These are phyloP conservation scores for Caenorhabditis sp. DNA, from an alignment of 2,888 invertebrate genomes.

Conservation along the genomic window DNA sequence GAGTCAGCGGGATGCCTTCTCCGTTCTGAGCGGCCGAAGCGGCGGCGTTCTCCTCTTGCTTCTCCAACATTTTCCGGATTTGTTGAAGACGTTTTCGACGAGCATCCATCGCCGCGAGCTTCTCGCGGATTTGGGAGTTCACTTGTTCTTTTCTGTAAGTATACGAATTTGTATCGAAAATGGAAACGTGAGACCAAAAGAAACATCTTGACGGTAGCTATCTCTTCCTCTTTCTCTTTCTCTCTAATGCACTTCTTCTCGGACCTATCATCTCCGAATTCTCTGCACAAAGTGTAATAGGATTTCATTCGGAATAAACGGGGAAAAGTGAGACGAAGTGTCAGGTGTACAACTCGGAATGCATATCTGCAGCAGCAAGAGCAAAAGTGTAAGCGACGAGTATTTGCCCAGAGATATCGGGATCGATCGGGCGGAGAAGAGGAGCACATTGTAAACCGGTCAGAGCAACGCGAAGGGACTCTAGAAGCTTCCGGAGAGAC, in stretches of 20 bases:
- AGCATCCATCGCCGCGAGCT: slow-evolving; percentile 70
- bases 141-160: slow-evolving; percentile 67
- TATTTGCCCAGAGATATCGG: slow-evolving; percentile 17
- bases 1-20: slow-evolving; percentile 38
- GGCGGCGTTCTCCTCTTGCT: slow-evolving; percentile 36
- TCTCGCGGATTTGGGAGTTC: slow-evolving; percentile 67
- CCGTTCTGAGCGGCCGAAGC: no score
- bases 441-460: slow-evolving; percentile 34
- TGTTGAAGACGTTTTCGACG: slow-evolving; percentile 67
- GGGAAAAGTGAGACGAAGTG: slow-evolving; percentile 9
- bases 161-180: background rate
- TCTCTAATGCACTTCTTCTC: background rate
- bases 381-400: slow-evolving; percentile 25
- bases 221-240: background rate
- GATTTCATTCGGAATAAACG: slow-evolving; percentile 2
- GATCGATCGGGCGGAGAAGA: background rate
- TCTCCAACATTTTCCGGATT: slow-evolving; percentile 60
- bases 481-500: background rate
- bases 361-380: slow-evolving; percentile 6
- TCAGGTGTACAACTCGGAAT: slow-evolving; percentile 38
- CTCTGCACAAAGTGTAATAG: slow-evolving; percentile 32
- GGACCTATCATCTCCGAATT: background rate
- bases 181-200: no score
- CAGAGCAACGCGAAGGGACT: no score
- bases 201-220: no score